Conservation (phyloP, 2,113 vertebrate species). For the Phylloscopus whistleri region DNA sequence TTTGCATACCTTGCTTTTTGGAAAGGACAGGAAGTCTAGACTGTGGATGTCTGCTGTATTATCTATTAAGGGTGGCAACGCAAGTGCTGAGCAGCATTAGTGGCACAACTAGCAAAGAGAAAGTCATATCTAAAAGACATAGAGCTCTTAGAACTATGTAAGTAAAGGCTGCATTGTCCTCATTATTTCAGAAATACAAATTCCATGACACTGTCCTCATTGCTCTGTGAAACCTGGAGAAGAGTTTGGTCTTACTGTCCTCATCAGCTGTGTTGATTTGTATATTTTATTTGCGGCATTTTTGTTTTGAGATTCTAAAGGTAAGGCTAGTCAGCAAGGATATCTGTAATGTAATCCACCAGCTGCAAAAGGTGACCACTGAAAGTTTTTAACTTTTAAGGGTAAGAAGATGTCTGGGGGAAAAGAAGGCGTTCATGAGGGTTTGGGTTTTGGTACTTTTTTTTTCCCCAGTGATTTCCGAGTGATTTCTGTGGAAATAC, state of each 20-base stretch:
- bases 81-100: neutral
- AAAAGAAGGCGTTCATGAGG: neutral
- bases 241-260: neutral
- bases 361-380: neutral
- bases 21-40: neutral
- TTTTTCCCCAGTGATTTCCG: neutral
- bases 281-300: constrained; percentile 16
- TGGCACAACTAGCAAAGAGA: neutral
- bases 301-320: constrained; percentile 56
- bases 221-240: neutral
- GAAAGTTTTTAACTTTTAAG: constrained; percentile 37
- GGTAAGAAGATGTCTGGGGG: neutral
- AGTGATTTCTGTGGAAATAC: neutral
- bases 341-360: neutral
- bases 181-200: neutral
- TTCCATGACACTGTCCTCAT: neutral
- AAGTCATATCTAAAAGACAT: neutral
- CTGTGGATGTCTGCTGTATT: neutral
- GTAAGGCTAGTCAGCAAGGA: neutral
- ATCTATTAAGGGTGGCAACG: neutral
- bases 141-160: neutral
- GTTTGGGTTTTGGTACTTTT: neutral
- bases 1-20: neutral
- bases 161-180: neutral
- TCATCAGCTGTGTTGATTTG: neutral